Evolutionary conservation across 2,797 vertebrate genomes (phyloP).

Genomic region (Caiman crocodilus): DNA sequence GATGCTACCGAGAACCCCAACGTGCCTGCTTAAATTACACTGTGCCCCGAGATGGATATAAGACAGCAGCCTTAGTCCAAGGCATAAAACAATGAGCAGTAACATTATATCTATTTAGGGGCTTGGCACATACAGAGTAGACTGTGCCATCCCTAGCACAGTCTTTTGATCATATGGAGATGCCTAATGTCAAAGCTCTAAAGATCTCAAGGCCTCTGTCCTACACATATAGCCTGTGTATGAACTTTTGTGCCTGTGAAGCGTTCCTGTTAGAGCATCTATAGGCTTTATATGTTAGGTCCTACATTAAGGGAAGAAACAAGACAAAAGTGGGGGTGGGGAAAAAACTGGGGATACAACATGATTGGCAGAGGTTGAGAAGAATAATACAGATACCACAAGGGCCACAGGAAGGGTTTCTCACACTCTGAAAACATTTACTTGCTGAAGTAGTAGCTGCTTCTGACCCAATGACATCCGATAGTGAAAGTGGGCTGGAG

Average conservation of each 20-base stretch:
- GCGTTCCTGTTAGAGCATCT: background rate
- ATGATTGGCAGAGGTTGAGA: background rate
- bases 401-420: background rate
- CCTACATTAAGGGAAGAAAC: background rate
- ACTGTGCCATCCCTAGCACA: too few relatives aligned
- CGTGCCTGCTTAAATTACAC: too few relatives aligned
- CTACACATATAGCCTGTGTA: background rate
- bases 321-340: background rate
- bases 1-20: too few relatives aligned
- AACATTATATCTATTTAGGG: too few relatives aligned
- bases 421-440: background rate
- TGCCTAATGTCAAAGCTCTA: background rate
- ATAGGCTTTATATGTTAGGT: background rate
- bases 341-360: background rate
- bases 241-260: background rate
- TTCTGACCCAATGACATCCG: background rate
- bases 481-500: background rate
- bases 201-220: background rate
- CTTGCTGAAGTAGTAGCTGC: conserved; percentile 18
- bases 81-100: too few relatives aligned
- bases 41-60: too few relatives aligned
- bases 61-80: too few relatives aligned
- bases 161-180: too few relatives aligned
- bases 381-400: background rate
- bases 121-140: too few relatives aligned